Evolutionary conservation across 2,113 vertebrate genomes (phyloP), one percentile per base, ranked within the genome.

Genomic region (Spermophilus dauricus): DNA sequence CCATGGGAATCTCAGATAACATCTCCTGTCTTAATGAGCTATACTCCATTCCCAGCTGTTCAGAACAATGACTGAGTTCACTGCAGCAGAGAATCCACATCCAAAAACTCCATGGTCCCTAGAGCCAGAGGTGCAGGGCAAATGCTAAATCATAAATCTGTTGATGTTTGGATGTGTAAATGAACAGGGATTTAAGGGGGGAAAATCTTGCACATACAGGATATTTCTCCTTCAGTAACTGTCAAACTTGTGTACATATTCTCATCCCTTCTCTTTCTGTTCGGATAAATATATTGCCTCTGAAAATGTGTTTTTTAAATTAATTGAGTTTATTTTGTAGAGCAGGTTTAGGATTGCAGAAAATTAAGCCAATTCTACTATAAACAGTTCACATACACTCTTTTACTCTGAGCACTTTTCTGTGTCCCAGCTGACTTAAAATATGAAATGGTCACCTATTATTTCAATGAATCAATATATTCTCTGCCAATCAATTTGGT

Each of bases 11-110:
- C 90, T 34, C 22, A 70, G 11, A 67, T 98, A 96, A 73, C 81
- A 91, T 13, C 85, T 91, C 86, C 85, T 37, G 48, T 77, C 51
- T 94, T 94, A 96, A 96, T 94, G 96, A 97, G 85, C 89, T 92
- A 39, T 0, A 56, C 58, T 85, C 73, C 72, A 87, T 26, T 92
- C 77, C 73, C 96, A 96, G 32, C 39, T 26, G 75, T 81, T 97
- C 85, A 96, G 56, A 94, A 96, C 93, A 97, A 94, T 94, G 94
- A 94, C 92, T 94, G 96, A 93, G 81, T 83, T 96, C 87, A 92
- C 67, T 88, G 81, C 20, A 4, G 65, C 86, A 87, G 81, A 42
- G 92, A 81, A 81, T 51, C 72, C 48, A 78, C 9, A 78, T 2
- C 90, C 72, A 92, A 92, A 97, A 97, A n/a, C 61, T 48, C 72